These are phyloP conservation scores for Acronicta aceris DNA, from an alignment of 2,888 invertebrate species.

Conservation along the genomic window DNA sequence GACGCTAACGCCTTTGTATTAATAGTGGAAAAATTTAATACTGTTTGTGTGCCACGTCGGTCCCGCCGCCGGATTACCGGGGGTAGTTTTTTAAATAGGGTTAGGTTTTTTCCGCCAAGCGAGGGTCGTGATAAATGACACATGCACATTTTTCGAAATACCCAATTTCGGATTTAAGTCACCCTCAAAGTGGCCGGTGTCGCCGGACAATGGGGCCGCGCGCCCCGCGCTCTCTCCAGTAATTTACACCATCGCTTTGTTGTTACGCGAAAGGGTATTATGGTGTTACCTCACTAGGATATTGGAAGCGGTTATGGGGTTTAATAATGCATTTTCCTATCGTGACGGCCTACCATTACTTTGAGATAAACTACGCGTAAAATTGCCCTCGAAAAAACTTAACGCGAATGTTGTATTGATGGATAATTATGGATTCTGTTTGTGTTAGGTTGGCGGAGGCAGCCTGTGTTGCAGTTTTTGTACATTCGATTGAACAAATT, in stretches of 20 bases:
- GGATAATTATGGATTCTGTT: slow-evolving; percentile 63
- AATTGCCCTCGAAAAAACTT: slow-evolving; percentile 77
- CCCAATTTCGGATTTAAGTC: slow-evolving; percentile 90
- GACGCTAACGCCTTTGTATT: slow-evolving; percentile 81
- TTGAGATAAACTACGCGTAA: slow-evolving; percentile 79
- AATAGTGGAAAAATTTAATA: slow-evolving; percentile 87
- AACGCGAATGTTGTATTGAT: slow-evolving; percentile 68
- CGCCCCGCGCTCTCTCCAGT: slow-evolving; percentile 62
- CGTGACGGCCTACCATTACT: slow-evolving; percentile 74
- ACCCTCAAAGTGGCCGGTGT: slow-evolving; percentile 88
- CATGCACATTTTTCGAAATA: slow-evolving; percentile 90
- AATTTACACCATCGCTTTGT: slow-evolving; percentile 83
- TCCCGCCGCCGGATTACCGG: slow-evolving; percentile 82
- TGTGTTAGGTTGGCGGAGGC: slow-evolving; percentile 40
- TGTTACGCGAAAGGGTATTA: slow-evolving; percentile 68
- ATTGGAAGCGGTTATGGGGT: slow-evolving; percentile 79
- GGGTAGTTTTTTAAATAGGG: slow-evolving; percentile 89
- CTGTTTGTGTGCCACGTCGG: slow-evolving; percentile 85
- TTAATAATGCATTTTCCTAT: slow-evolving; percentile 85
- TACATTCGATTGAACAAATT: slow-evolving; percentile 55
- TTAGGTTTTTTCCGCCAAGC: slow-evolving; percentile 82
- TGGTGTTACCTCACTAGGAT: slow-evolving; percentile 60
- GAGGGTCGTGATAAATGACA: slow-evolving; percentile 90
- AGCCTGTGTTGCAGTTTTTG: slow-evolving; percentile 40
- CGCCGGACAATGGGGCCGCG: slow-evolving; percentile 78